Conservation (phyloP, 1,140 invertebrate species). For the Harpegnathos saltator region DNA sequence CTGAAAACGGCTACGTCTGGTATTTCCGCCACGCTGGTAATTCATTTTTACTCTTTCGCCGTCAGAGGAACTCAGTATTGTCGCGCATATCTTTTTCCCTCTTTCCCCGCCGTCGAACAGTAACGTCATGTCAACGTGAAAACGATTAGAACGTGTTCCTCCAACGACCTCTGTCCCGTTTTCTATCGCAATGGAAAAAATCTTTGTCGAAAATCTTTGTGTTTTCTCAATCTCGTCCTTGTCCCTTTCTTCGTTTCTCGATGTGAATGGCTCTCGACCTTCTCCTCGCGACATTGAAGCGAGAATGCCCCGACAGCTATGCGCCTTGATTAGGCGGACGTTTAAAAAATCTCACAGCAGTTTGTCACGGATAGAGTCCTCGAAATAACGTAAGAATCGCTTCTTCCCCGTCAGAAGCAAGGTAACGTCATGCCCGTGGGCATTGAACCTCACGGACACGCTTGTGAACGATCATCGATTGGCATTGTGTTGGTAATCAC, state of each 20-base stretch:
- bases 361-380: background rate
- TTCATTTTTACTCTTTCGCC: slow-evolving; percentile 18
- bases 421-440: background rate
- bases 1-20: slow-evolving; percentile 43
- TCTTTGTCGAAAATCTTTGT: slow-evolving; percentile 17
- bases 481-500: slow-evolving; percentile 4
- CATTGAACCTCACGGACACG: background rate
- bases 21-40: slow-evolving; percentile 52
- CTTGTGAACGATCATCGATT: background rate
- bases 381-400: background rate
- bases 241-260: slow-evolving; percentile 37
- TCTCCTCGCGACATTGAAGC: background rate
- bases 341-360: background rate
- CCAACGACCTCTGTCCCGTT: background rate
- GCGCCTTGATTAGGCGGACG: background rate
- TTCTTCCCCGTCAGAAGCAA: slow-evolving; percentile 1
- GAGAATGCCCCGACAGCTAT: background rate
- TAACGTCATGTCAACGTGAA: background rate
- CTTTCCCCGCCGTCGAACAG: background rate
- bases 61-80: slow-evolving; percentile 7
- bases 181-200: slow-evolving; percentile 15
- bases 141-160: slow-evolving; percentile 2
- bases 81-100: background rate
- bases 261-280: slow-evolving; percentile 42
- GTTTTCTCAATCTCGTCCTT: slow-evolving; percentile 23